phyloP scores from a whole-genome alignment of 2,113 vertebrate species.

The Passer montanus region DNA sequence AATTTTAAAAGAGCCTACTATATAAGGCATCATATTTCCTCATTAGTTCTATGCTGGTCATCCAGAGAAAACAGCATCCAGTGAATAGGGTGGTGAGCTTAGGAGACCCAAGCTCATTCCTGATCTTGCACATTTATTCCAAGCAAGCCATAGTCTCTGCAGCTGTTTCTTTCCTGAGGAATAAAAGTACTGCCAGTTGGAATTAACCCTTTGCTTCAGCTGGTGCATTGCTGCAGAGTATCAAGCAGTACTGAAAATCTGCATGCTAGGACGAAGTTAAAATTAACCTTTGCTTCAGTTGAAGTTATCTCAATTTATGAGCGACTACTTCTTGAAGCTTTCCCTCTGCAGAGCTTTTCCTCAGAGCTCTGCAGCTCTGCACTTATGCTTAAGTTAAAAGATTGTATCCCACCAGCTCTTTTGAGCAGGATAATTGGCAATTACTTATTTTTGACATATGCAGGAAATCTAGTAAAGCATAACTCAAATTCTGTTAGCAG shows the following conservation, averaged over 20 bases:
- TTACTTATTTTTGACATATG: constrained; percentile 64
- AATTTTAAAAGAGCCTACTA: rapidly evolving
- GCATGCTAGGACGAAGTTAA: not conserved
- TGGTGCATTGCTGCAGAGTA: not conserved
- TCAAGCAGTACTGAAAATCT: not conserved
- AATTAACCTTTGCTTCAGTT: not conserved
- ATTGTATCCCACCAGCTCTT: constrained; percentile 52
- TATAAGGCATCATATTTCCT: not conserved
- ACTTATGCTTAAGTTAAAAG: constrained; percentile 33
- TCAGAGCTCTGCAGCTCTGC: not conserved
- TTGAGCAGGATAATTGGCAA: constrained; percentile 60
- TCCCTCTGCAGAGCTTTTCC: not conserved
- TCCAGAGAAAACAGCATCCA: not conserved
- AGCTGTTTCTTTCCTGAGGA: not conserved
- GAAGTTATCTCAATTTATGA: constrained; percentile 3
- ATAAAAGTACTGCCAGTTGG: not conserved
- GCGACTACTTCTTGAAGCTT: constrained; percentile 10
- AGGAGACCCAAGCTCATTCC: not conserved
- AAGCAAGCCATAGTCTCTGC: not conserved
- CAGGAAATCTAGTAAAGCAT: constrained; percentile 51
- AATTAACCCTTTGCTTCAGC: not conserved
- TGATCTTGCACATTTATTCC: not conserved
- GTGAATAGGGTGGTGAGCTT: not conserved
- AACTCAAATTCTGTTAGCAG: constrained; percentile 54
- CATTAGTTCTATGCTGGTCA: not conserved